Conservation (phyloP, 2,888 invertebrate species). For the Tryphoninae sp. region DNA sequence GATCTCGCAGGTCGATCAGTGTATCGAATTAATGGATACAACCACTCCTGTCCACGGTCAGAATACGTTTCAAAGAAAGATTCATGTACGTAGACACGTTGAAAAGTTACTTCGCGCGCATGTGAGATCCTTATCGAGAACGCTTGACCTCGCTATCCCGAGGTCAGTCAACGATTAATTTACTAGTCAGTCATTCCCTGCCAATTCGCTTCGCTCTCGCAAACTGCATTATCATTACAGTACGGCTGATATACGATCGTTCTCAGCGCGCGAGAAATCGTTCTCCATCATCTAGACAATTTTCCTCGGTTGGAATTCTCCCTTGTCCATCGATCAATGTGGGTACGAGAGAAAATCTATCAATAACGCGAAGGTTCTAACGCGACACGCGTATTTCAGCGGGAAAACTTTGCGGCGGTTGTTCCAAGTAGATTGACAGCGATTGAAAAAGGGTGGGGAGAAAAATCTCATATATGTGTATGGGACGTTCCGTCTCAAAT, state of each 20-base stretch:
- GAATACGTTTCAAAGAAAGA: conserved; percentile 2
- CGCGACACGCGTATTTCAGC: conserved; percentile 13
- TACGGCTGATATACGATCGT: neutral
- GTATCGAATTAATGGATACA: conserved; percentile 53
- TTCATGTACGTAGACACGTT: neutral
- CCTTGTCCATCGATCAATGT: conserved; percentile 42
- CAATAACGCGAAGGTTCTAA: conserved; percentile 36
- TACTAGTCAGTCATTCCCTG: conserved; percentile 42
- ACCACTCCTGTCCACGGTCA: conserved; percentile 2
- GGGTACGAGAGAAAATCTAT: conserved; percentile 44
- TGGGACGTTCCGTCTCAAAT: neutral
- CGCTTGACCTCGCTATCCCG: conserved; percentile 19
- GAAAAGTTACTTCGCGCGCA: conserved; percentile 13
- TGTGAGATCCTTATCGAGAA: conserved; percentile 10
- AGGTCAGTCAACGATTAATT: conserved; percentile 47
- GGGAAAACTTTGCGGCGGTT: conserved; percentile 20
- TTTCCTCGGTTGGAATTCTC: conserved; percentile 37
- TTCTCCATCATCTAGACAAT: conserved; percentile 49
- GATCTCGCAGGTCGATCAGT: conserved; percentile 51
- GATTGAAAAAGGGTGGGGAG: neutral
- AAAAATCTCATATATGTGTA: neutral
- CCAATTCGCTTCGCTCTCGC: conserved; percentile 16
- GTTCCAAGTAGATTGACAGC: conserved; percentile 2
- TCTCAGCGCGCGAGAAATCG: conserved; percentile 35
- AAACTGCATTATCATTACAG: conserved; percentile 51